These are phyloP conservation scores for Montipora sp. DNA, from an alignment of 64 coral and sea anemone species.

Conservation along the genomic window DNA sequence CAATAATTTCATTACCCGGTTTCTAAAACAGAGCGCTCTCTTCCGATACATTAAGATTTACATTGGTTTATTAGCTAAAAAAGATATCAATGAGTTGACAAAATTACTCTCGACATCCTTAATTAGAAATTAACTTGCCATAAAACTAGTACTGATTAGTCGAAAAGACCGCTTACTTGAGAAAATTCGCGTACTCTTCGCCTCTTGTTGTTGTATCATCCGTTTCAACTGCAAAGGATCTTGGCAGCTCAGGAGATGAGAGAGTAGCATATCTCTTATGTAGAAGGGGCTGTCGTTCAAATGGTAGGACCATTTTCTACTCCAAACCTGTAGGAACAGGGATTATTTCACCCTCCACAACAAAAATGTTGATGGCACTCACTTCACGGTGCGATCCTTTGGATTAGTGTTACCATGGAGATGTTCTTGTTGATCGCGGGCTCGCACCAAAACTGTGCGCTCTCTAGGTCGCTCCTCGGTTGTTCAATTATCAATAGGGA, in stretches of 20 bases:
- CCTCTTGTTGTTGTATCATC: slow-evolving; percentile 28
- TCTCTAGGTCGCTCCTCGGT: too few species aligned
- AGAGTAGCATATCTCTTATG: slow-evolving; percentile 88
- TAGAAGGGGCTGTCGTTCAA: slow-evolving; percentile 89
- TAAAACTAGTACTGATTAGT: neutral
- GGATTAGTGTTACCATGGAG: too few species aligned
- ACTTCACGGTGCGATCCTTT: neutral
- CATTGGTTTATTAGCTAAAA: too few species aligned
- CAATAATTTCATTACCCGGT: neutral
- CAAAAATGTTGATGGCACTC: neutral
- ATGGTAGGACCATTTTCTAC: slow-evolving; percentile 94
- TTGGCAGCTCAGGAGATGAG: slow-evolving; percentile 39
- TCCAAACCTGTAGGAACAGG: neutral
- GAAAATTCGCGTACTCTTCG: slow-evolving; percentile 94
- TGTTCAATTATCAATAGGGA: too few species aligned
- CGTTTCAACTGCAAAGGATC: neutral
- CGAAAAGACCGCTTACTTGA: slow-evolving; percentile 53
- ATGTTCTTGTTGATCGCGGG: too few species aligned
- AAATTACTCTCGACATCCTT: too few species aligned
- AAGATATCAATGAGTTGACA: neutral
- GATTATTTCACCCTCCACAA: too few species aligned
- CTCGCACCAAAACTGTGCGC: too few species aligned
- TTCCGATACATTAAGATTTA: too few species aligned
- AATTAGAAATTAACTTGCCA: neutral
- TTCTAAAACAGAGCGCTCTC: neutral